Evolutionary conservation across 2,113 vertebrate genomes (phyloP).

Genomic region (Shinisaurus crocodilurus): DNA sequence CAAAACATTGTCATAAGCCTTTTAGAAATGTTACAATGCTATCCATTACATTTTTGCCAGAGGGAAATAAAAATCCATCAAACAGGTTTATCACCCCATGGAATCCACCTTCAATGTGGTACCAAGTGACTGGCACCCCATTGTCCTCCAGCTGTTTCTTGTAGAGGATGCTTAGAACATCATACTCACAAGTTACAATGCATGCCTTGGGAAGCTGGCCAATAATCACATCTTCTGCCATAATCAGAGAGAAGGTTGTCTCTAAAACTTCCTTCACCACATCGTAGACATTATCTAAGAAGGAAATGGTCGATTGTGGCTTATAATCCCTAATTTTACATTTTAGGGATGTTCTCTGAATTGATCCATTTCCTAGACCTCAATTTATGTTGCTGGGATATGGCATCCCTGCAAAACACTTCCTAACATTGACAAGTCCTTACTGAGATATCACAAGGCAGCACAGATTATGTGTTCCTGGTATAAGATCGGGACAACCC

Average conservation of each 20-base stretch:
- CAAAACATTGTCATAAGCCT: constrained; percentile 25
- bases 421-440: constrained; percentile 67
- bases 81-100: too few relatives aligned
- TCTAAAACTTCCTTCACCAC: constrained; percentile 58
- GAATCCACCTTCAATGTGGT: too few relatives aligned
- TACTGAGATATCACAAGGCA: constrained; percentile 70
- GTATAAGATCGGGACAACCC: constrained; percentile 79
- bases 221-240: constrained; percentile 74
- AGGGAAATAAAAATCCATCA: constrained; percentile 70
- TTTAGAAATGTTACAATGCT: constrained; percentile 72
- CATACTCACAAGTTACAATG: constrained; percentile 83
- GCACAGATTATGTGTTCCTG: constrained; percentile 41
- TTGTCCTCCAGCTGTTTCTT: too few relatives aligned
- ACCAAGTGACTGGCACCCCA: too few relatives aligned
- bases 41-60: constrained; percentile 68
- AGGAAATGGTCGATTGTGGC: not conserved
- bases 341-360: constrained; percentile 74
- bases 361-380: constrained; percentile 75
- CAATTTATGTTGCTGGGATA: constrained; percentile 73
- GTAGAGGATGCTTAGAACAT: constrained; percentile 77
- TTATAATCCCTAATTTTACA: constrained; percentile 63
- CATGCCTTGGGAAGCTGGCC: constrained; percentile 72
- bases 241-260: constrained; percentile 71
- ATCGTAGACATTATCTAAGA: constrained; percentile 72
- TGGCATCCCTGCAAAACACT: constrained; percentile 70